Conservation (phyloP, 2,113 vertebrate genomes). For the Pollimyrus isidori region DNA sequence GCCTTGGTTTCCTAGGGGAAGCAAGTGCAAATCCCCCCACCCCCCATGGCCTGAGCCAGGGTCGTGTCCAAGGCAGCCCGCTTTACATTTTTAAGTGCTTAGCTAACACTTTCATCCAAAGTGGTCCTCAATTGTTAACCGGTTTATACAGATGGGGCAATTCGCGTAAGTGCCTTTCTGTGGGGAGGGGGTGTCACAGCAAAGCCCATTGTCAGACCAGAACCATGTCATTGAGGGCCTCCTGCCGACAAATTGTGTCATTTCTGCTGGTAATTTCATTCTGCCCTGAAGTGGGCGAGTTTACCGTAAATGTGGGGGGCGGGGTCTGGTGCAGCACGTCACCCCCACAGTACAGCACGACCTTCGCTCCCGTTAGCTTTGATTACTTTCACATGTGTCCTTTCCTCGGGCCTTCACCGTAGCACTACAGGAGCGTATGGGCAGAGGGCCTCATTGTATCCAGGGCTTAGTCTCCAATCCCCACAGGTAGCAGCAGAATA, state of each 20-base stretch:
- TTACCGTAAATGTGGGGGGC: not conserved
- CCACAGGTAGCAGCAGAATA: not conserved
- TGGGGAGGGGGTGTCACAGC: not conserved
- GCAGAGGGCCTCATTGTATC: not conserved
- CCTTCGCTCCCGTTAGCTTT: not conserved
- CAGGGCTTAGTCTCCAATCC: not conserved
- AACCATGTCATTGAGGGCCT: not conserved
- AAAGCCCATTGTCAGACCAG: not conserved
- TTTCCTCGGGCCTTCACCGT: not conserved
- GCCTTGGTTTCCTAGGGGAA: slow-evolving; percentile 32
- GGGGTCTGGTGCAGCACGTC: not conserved
- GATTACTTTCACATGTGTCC: not conserved
- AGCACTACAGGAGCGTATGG: not conserved
- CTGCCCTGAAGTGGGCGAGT: not conserved
- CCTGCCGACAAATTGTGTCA: not conserved
- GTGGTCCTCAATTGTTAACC: slow-evolving; percentile 30
- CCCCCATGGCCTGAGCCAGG: not conserved
- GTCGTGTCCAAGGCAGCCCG: slow-evolving; percentile 5
- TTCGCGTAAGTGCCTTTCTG: not conserved
- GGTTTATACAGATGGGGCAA: not conserved
- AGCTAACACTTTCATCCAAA: slow-evolving; percentile 26
- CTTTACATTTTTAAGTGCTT: slow-evolving; percentile 33
- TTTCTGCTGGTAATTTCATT: not conserved
- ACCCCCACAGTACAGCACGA: not conserved
- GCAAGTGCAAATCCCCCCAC: not conserved